phyloP scores from a whole-genome alignment of 2,797 vertebrate species.

The Gouania willdenowi region DNA sequence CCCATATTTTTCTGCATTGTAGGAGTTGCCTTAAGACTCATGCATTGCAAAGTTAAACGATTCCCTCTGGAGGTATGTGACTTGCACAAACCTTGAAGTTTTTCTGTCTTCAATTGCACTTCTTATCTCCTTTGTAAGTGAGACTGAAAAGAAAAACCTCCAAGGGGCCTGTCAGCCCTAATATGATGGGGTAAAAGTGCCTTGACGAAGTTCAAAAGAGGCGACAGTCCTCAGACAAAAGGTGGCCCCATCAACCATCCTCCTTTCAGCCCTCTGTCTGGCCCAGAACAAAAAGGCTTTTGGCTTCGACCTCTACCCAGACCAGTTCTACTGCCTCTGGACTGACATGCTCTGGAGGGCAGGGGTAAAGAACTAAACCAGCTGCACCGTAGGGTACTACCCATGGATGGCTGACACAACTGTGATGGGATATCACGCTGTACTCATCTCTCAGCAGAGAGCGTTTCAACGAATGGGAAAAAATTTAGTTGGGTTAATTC shows the following conservation, averaged over 20 bases:
- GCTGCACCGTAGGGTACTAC: constrained; percentile 5
- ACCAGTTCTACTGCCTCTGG: constrained; percentile 22
- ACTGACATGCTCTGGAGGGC: constrained; percentile 33
- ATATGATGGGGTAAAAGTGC: constrained; percentile 46
- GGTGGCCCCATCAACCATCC: constrained; percentile 30
- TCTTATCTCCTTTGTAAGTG: constrained; percentile 26
- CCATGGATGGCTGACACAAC: constrained; percentile 43
- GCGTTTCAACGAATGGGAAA: too few relatives aligned
- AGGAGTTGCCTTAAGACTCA: constrained; percentile 1
- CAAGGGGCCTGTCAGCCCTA: constrained; percentile 24
- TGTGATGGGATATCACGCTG: constrained; percentile 23
- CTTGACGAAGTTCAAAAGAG: constrained; percentile 49
- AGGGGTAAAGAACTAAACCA: constrained; percentile 31
- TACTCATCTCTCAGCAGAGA: constrained; percentile 7
- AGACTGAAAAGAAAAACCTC: constrained; percentile 43
- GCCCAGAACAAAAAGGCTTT: constrained; percentile 55
- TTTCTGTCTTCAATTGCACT: constrained; percentile 9
- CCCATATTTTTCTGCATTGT: constrained; percentile 13
- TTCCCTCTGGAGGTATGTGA: constrained; percentile 32
- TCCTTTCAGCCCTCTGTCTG: constrained; percentile 48
- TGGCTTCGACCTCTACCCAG: constrained; percentile 15
- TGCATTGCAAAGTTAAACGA: constrained; percentile 20
- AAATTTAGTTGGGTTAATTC: too few relatives aligned
- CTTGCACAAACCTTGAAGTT: constrained; percentile 18
- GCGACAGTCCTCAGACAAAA: constrained; percentile 52